A percentile compares a stretch with the other conserved stretches of the same genome.
Conservation (phyloP, 2,888 invertebrate genomes). For the Leptopilina drosophilae region DNA sequence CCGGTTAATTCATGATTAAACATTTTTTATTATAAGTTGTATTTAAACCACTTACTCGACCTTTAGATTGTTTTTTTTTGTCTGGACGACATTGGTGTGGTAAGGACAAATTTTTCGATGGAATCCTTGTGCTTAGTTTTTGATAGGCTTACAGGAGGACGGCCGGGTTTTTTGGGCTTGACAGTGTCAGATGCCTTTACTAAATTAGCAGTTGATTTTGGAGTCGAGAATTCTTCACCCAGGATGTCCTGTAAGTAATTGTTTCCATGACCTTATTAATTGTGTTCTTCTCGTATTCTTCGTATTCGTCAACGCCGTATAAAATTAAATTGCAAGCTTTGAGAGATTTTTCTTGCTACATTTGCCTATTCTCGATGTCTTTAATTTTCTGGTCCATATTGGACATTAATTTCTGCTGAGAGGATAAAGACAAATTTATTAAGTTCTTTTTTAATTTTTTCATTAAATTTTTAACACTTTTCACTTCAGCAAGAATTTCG, state of each 20-base stretch:
- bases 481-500: not conserved
- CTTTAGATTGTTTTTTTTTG: not conserved
- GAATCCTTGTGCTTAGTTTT: not conserved
- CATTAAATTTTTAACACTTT: not conserved
- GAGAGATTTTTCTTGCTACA: not conserved
- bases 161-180: not conserved
- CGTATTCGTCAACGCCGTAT: not conserved
- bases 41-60: not conserved
- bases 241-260: not conserved
- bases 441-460: not conserved
- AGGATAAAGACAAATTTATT: no score
- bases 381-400: not conserved
- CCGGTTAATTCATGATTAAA: not conserved
- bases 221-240: not conserved
- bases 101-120: not conserved
- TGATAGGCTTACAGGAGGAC: not conserved
- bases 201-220: not conserved
- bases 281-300: not conserved
- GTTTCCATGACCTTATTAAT: not conserved
- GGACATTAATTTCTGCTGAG: no score
- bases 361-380: not conserved
- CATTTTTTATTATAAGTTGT: not conserved
- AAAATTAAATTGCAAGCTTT: constrained; percentile 3
- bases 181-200: not conserved
- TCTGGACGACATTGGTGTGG: not conserved